Percentiles rank a stretch among this genome's conserved stretches.
These are phyloP conservation scores for Disparrhopalites patrizii DNA, from an alignment of 2,888 invertebrate species.

Conservation along the genomic window DNA sequence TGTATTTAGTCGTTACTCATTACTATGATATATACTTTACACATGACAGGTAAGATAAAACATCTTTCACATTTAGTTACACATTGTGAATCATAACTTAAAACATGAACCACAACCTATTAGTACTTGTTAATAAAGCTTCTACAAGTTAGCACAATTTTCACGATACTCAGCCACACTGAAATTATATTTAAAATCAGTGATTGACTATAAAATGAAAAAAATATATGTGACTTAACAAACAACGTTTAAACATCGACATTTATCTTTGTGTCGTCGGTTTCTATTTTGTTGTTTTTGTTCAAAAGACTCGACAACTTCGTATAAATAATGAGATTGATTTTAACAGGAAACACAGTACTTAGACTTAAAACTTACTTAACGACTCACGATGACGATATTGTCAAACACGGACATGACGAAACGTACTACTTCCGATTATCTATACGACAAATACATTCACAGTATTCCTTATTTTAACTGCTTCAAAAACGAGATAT, in stretches of 20 bases:
- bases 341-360: background rate
- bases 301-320: background rate
- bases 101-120: slow-evolving; percentile 20
- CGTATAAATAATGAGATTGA: background rate
- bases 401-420: no score
- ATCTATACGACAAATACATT: no score
- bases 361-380: no score
- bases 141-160: slow-evolving; percentile 9
- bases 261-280: background rate
- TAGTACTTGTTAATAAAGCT: slow-evolving; percentile 10
- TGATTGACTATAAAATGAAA: slow-evolving; percentile 17
- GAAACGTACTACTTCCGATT: no score
- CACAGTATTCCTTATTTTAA: no score
- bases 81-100: background rate
- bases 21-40: background rate
- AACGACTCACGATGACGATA: no score
- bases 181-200: slow-evolving; percentile 2
- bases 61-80: background rate
- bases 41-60: slow-evolving; percentile 11
- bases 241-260: background rate
- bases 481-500: no score
- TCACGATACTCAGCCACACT: slow-evolving; percentile 4
- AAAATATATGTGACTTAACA: slow-evolving; percentile 8
- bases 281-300: no score
- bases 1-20: background rate